Conservation (phyloP, 1,140 invertebrate species). For the Drosophila simulans region DNA sequence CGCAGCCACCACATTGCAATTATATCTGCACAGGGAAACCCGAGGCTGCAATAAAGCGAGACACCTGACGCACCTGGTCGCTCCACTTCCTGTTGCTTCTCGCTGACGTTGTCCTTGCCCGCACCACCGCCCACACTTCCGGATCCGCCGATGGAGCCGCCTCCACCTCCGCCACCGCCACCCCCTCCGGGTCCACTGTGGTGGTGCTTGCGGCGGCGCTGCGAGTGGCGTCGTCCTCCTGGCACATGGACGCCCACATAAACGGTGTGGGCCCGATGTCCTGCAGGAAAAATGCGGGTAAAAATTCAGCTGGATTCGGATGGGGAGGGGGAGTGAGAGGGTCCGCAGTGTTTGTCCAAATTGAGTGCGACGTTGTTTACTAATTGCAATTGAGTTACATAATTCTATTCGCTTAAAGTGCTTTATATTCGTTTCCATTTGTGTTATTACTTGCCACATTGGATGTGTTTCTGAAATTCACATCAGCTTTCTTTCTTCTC, state of each 20-base stretch:
- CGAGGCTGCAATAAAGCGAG: slow-evolving; percentile 5
- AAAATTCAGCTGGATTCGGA: slow-evolving; percentile 17
- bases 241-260: slow-evolving; percentile 95
- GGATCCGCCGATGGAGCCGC: slow-evolving; percentile 29
- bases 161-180: slow-evolving; percentile 13
- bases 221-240: slow-evolving; percentile 89
- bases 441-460: background rate
- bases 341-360: slow-evolving; percentile 3
- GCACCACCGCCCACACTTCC: slow-evolving; percentile 40
- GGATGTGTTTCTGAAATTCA: background rate
- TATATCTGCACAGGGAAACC: slow-evolving; percentile 18
- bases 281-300: slow-evolving; percentile 85
- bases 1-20: slow-evolving; percentile 18
- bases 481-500: too few relatives aligned
- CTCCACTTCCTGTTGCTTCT: slow-evolving; percentile 74
- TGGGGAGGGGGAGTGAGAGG: background rate
- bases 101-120: slow-evolving; percentile 65
- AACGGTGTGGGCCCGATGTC: slow-evolving; percentile 94
- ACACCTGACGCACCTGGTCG: slow-evolving; percentile 72
- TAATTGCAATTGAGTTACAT: slow-evolving; percentile 42
- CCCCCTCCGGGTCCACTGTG: slow-evolving; percentile 85
- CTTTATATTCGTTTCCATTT: slow-evolving; percentile 1
- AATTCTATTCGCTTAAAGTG: slow-evolving; percentile 31
- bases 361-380: slow-evolving; percentile 40
- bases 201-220: slow-evolving; percentile 91